Conservation (phyloP, 2,113 vertebrate species). For the Picathartes gymnocephalus region DNA sequence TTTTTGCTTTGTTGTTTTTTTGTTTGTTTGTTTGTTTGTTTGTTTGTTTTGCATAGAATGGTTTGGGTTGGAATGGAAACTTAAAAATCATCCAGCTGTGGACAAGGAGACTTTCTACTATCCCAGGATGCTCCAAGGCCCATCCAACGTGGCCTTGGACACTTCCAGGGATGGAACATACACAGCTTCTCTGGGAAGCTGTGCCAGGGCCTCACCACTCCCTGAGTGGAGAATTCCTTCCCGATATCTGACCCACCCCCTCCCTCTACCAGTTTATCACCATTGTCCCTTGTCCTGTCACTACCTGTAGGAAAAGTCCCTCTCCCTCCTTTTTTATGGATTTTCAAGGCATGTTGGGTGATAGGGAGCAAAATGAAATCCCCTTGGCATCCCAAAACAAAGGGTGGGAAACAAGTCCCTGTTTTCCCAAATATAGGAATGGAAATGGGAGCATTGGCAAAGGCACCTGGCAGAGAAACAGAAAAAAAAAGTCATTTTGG, state of each 20-base stretch:
- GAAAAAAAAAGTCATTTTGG: not conserved
- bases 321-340: no score
- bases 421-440: not conserved
- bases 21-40: no score
- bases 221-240: not conserved
- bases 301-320: not conserved
- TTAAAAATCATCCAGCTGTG: not conserved
- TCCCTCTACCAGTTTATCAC: not conserved
- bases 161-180: not conserved
- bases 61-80: not conserved
- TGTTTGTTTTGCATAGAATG: not conserved
- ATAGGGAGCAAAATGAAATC: not conserved
- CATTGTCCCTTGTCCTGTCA: not conserved
- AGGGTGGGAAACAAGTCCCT: not conserved
- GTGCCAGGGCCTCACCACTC: not conserved
- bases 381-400: not conserved
- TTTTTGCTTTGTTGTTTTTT: no score
- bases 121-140: not conserved
- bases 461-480: not conserved
- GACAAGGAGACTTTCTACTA: no score
- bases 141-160: not conserved
- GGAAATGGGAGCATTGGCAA: not conserved
- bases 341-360: rapidly evolving
- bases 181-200: not conserved
- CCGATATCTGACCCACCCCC: not conserved